Percentiles rank a stretch among this genome's conserved stretches.
phyloP scores from a whole-genome alignment of 2,888 invertebrate species.

The Rhingia campestris region DNA sequence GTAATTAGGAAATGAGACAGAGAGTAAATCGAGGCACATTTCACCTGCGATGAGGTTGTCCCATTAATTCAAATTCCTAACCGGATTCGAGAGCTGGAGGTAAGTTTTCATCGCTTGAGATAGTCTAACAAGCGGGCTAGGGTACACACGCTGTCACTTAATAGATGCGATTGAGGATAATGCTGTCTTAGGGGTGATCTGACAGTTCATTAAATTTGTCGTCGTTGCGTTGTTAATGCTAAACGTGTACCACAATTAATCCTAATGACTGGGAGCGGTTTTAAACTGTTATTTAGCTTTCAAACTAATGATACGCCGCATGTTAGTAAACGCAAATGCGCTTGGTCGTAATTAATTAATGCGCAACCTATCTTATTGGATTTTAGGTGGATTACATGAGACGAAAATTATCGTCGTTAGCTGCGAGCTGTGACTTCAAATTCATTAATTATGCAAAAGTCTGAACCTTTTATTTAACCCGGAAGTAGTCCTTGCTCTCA shows the following conservation, averaged over 20 bases:
- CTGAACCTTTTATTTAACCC: no score
- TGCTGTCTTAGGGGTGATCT: conserved; percentile 51
- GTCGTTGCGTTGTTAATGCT: conserved; percentile 17
- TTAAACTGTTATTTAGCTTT: not conserved
- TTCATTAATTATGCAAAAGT: no score
- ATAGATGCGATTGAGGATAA: conserved; percentile 43
- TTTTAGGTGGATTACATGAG: no score
- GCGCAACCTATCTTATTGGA: no score
- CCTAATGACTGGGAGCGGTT: conserved; percentile 24
- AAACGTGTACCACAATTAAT: conserved; percentile 37
- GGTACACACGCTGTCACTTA: conserved; percentile 31
- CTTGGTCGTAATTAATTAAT: not conserved
- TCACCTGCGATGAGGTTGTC: conserved; percentile 25
- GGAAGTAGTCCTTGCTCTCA: no score
- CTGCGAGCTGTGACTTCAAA: no score
- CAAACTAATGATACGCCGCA: not conserved
- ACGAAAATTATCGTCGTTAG: no score
- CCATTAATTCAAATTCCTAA: conserved; percentile 51
- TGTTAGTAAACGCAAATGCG: not conserved
- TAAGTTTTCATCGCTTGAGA: not conserved
- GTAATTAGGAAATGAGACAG: conserved; percentile 34
- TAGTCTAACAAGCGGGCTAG: conserved; percentile 11
- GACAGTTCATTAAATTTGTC: conserved; percentile 60
- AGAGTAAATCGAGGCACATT: conserved; percentile 16
- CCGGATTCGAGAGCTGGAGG: not conserved